These are phyloP conservation scores for Torymus auratus DNA, from an alignment of 2,888 invertebrate genomes.

Conservation along the genomic window DNA sequence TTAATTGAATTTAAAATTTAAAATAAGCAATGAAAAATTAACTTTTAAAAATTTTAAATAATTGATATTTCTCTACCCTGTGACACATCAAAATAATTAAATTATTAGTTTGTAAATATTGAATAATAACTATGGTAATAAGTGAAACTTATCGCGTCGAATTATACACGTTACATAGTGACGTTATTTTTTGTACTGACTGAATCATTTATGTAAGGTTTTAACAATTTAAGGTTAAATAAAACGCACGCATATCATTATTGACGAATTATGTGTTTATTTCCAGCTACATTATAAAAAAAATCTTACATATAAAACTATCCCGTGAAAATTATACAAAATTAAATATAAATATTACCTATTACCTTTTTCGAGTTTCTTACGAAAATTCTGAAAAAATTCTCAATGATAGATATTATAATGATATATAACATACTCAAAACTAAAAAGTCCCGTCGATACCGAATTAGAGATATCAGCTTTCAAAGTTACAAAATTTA, in stretches of 20 bases:
- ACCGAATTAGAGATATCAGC: too few relatives aligned
- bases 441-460: too few relatives aligned
- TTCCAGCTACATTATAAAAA: constrained; percentile 49
- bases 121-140: constrained; percentile 22
- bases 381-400: too few relatives aligned
- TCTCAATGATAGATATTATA: too few relatives aligned
- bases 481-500: too few relatives aligned
- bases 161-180: constrained; percentile 8
- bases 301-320: constrained; percentile 51
- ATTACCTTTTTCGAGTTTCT: too few relatives aligned
- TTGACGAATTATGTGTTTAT: constrained; percentile 45
- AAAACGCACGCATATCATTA: constrained; percentile 41
- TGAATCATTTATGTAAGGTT: constrained; percentile 32
- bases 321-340: constrained; percentile 35
- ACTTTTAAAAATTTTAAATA: constrained; percentile 17
- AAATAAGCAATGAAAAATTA: too few relatives aligned
- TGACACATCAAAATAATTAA: constrained; percentile 17
- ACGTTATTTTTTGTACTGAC: constrained; percentile 33
- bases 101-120: constrained; percentile 43
- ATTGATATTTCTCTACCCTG: constrained; percentile 22
- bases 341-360: constrained; percentile 36
- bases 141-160: constrained; percentile 18
- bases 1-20: too few relatives aligned
- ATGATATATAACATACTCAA: too few relatives aligned
- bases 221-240: constrained; percentile 22